Evolutionary conservation across 2,113 vertebrate genomes (phyloP).

Genomic region (Serinus canaria): DNA sequence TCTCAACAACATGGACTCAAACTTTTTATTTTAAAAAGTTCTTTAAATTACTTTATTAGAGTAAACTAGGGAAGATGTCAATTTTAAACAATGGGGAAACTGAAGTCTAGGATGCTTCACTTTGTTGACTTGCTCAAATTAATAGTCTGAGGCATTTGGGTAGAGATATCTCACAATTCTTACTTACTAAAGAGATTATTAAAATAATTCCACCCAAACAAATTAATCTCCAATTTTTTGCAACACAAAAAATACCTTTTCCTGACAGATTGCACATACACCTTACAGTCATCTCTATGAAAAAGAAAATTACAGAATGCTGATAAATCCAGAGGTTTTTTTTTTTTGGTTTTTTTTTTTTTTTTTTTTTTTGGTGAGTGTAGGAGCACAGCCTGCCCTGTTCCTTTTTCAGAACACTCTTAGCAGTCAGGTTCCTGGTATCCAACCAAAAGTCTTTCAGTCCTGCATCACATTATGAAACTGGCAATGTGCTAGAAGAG

Average conservation of each 20-base stretch:
- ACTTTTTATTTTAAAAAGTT: neutral
- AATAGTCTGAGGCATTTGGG: neutral
- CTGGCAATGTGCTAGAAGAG: neutral
- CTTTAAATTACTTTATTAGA: neutral
- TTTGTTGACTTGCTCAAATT: neutral
- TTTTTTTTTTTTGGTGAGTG: neutral
- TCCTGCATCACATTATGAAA: constrained; percentile 41
- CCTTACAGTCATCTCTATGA: neutral
- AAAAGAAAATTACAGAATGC: constrained; percentile 18
- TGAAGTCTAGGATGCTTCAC: neutral
- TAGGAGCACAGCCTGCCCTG: neutral
- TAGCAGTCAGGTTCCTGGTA: constrained; percentile 28
- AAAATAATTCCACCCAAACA: neutral
- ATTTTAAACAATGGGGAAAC: neutral
- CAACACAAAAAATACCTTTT: neutral
- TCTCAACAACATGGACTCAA: neutral
- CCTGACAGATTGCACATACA: constrained; percentile 11
- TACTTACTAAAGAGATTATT: neutral
- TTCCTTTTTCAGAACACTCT: neutral
- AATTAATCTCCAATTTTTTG: neutral
- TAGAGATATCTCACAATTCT: neutral
- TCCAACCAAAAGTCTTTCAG: constrained; percentile 31
- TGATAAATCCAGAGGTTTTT: neutral
- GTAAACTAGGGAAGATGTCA: neutral
- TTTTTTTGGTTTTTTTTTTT: no score